Conservation (phyloP, 2,888 invertebrate species). For the Standfussiana lucernea region DNA sequence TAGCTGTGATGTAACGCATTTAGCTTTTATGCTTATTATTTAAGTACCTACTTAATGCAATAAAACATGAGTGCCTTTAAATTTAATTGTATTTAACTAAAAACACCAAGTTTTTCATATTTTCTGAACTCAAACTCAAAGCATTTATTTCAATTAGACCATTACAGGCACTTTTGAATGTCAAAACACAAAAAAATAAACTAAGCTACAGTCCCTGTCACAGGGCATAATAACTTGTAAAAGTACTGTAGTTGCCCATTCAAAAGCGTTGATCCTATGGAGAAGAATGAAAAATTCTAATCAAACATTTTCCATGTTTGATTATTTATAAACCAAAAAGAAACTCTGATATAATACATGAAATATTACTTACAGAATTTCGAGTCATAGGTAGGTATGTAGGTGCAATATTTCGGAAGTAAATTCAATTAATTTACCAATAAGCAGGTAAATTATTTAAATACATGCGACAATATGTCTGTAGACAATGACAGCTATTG, state of each 20-base stretch:
- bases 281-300: background rate
- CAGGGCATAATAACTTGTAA: no score
- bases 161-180: no score
- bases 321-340: background rate
- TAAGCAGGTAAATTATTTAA: background rate
- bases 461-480: background rate
- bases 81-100: background rate
- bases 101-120: background rate
- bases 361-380: background rate
- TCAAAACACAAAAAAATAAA: no score
- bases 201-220: no score
- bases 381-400: background rate
- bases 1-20: constrained; percentile 52
- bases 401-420: background rate
- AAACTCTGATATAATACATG: background rate
- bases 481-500: constrained; percentile 11
- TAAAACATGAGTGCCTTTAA: background rate
- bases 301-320: background rate
- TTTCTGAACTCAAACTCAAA: no score
- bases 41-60: constrained; percentile 19
- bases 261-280: no score
- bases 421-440: background rate
- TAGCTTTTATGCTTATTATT: constrained; percentile 35
- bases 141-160: no score
- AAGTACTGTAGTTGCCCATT: no score